Conservation (phyloP, 35 echinoderm and acorn worm genomes). For the Apostichopus japonicus region DNA sequence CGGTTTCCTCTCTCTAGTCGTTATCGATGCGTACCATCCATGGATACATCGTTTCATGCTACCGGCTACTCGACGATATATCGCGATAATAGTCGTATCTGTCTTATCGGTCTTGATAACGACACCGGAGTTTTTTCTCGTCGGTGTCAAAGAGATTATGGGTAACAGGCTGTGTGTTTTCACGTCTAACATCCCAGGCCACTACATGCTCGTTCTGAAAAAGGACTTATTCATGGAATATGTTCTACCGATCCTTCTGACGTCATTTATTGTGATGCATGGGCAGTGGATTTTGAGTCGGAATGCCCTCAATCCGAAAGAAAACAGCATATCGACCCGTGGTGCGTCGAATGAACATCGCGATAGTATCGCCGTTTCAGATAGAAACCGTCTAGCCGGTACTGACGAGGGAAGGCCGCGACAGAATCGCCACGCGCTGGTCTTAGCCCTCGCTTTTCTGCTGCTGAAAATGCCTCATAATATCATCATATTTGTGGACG, state of each 20-base stretch:
- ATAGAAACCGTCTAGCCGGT: background rate
- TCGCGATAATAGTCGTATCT: background rate
- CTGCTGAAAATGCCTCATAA: slow-evolving; percentile 1
- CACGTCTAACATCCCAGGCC: background rate
- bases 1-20: background rate
- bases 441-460: background rate
- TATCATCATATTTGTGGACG: background rate
- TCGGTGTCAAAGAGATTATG: background rate
- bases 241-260: background rate
- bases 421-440: background rate
- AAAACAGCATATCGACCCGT: too few relatives aligned
- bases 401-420: background rate
- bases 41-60: background rate
- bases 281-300: background rate
- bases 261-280: background rate
- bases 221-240: slow-evolving; percentile 8
- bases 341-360: background rate
- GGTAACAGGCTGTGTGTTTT: background rate
- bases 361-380: background rate
- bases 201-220: slow-evolving; percentile 6
- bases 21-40: background rate
- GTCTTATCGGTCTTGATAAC: background rate
- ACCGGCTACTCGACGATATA: background rate
- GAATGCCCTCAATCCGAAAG: background rate
- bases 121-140: slow-evolving; percentile 11